Percentiles rank a stretch among this genome's conserved stretches.
Evolutionary conservation across 2,113 vertebrate genomes (phyloP).

Genomic region (Myrmecophaga tridactyla): DNA sequence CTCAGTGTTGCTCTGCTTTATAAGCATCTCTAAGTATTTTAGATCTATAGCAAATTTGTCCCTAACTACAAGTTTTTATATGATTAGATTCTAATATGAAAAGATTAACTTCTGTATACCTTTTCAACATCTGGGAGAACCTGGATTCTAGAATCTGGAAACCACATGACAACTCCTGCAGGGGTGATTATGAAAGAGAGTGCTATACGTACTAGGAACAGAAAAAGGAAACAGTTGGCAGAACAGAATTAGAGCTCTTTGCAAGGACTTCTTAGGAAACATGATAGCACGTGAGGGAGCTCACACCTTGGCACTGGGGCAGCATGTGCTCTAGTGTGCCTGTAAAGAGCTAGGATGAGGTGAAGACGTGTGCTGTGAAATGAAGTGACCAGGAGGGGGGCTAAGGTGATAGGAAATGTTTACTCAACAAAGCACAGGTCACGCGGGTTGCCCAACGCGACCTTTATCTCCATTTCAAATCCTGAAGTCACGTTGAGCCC

Average conservation of each 20-base stretch:
- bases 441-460: background rate
- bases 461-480: background rate
- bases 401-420: background rate
- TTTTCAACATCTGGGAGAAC: background rate
- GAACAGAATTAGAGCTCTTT: background rate
- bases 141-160: background rate
- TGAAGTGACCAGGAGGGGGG: background rate
- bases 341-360: background rate
- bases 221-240: background rate
- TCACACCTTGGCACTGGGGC: background rate
- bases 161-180: fast-evolving
- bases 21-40: background rate
- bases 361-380: background rate
- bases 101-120: background rate
- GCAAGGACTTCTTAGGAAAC: background rate
- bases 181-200: background rate
- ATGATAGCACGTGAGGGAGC: background rate
- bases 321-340: fast-evolving
- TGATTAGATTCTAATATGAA: background rate
- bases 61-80: background rate
- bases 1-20: background rate
- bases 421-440: background rate
- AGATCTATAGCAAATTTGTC: background rate
- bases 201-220: no score
- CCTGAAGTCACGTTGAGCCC: background rate